Base-by-base conservation (phyloP, 2,888 invertebrate genomes). In the Drosophila kuntzei region DNA sequence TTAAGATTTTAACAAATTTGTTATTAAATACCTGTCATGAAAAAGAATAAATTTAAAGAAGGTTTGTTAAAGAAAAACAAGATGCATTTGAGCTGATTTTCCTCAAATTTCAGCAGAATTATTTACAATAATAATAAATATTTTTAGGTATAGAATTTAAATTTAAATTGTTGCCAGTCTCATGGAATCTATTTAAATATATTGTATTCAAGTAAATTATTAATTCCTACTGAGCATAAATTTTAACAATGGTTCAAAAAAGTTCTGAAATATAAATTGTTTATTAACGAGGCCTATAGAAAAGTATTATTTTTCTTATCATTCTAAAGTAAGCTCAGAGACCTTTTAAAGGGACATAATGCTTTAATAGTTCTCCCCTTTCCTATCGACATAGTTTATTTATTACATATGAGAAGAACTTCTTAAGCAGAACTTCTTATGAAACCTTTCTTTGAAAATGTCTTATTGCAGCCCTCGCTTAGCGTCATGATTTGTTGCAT, bases 401-500 rank as follows among this genome's bases (percentile, higher is more conserved):
- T 2, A 6, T 34, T 4, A 34, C 36, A 36, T 14, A 12, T 3
- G 0, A 14, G 1, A 7, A 14, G 36, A 36, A 0, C 1, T 14
- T 36, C 36, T 14, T n/a, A n/a, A n/a, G n/a, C n/a, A n/a, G n/a
- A n/a, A n/a, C n/a, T n/a, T n/a, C n/a, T 5, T 36, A 2, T 2
- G 8, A 5, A 8, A n/a, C 25, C 25, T 5, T 2, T n/a, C n/a
- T n/a, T 34, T 0, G 3, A 14, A 6, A 16, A 22, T 59, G 47
- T 44, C 37, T 41, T 41, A 16, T 9, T 16, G 20, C 32, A 20
- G 46, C 51, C 66, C 75, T 67, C 63, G 72, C 61, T 66, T 59
- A 49, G 69, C 44, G 43, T 27, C 53, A 71, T 87, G 74, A 85
- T 87, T 85, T 87, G 86, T 89, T 72, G 87, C 86, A 71, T 69